Percentiles rank a stretch among this genome's conserved stretches.
phyloP scores from a whole-genome alignment of 35 echinoderm and acorn worm genomes.

The Holothuria glaberrima region DNA sequence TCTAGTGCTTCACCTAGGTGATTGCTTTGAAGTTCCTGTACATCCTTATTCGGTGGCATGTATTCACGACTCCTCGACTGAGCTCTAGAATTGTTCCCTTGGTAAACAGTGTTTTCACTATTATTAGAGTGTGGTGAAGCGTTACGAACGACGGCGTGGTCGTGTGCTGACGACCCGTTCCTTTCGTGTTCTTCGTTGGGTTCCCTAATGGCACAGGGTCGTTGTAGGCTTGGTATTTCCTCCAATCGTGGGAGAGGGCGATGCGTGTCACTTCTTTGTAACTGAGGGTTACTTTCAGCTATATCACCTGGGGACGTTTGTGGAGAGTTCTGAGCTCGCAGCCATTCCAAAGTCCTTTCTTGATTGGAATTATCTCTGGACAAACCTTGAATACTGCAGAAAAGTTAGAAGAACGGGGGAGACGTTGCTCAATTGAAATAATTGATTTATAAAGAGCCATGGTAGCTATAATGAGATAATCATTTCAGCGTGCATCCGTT shows the following conservation, averaged over 20 bases:
- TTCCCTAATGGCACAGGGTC: not conserved
- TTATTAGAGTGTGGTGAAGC: not conserved
- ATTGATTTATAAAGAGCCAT: not conserved
- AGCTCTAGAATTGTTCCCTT: too few species aligned
- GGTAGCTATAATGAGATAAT: too few species aligned
- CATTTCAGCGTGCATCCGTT: too few species aligned
- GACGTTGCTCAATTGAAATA: not conserved
- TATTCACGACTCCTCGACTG: too few species aligned
- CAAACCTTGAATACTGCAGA: not conserved
- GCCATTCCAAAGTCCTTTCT: conserved; percentile 15
- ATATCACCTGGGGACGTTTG: not conserved
- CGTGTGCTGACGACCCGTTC: not conserved
- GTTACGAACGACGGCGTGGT: not conserved
- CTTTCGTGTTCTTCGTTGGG: not conserved
- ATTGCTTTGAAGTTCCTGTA: conserved; percentile 8
- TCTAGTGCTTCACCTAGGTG: conserved; percentile 21
- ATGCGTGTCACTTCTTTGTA: too few species aligned
- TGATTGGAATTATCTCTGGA: not conserved
- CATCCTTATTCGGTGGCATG: conserved; percentile 27
- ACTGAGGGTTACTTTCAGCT: not conserved
- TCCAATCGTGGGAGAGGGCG: not conserved
- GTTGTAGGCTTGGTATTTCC: not conserved
- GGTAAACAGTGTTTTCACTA: too few species aligned
- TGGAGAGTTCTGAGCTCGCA: conserved; percentile 16
- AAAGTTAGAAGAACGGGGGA: not conserved